Evolutionary conservation across 2,113 vertebrate species (phyloP).

Genomic region (Sebastes schlegelii): DNA sequence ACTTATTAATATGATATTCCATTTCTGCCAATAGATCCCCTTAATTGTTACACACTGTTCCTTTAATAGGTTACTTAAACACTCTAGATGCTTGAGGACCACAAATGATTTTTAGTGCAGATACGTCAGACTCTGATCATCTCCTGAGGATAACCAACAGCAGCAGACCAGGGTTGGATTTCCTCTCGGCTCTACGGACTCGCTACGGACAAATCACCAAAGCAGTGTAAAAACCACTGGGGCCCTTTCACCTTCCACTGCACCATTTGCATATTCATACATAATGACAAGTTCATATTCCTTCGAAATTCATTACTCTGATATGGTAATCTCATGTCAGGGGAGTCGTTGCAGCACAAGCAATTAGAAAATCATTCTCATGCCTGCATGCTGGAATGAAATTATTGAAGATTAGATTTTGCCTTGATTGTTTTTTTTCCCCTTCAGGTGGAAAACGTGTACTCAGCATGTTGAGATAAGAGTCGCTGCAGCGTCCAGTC

Average conservation of each 20-base stretch:
- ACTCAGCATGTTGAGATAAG: conserved; percentile 43
- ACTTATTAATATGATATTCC: no score
- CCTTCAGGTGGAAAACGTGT: conserved; percentile 45
- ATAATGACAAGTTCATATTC: conserved; percentile 29
- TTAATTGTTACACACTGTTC: no score
- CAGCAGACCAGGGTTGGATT: background rate
- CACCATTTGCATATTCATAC: conserved; percentile 52
- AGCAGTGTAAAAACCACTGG: conserved; percentile 16
- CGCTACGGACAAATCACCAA: background rate
- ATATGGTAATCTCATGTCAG: conserved; percentile 40
- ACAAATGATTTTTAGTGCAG: background rate
- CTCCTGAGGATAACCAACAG: background rate
- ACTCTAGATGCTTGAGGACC: background rate
- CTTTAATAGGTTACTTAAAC: background rate
- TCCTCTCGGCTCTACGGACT: background rate
- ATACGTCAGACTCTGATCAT: background rate
- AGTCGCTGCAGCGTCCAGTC: conserved; percentile 28
- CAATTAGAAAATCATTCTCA: conserved; percentile 57
- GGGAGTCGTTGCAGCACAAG: conserved; percentile 41
- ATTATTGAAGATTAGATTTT: conserved; percentile 65
- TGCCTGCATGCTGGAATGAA: conserved; percentile 35
- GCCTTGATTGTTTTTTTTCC: conserved; percentile 34
- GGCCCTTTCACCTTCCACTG: conserved; percentile 42
- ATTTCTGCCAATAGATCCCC: no score
- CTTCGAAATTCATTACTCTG: conserved; percentile 45